Evolutionary conservation across 2,888 invertebrate genomes (phyloP).

Genomic region (Diarsia dahlii): DNA sequence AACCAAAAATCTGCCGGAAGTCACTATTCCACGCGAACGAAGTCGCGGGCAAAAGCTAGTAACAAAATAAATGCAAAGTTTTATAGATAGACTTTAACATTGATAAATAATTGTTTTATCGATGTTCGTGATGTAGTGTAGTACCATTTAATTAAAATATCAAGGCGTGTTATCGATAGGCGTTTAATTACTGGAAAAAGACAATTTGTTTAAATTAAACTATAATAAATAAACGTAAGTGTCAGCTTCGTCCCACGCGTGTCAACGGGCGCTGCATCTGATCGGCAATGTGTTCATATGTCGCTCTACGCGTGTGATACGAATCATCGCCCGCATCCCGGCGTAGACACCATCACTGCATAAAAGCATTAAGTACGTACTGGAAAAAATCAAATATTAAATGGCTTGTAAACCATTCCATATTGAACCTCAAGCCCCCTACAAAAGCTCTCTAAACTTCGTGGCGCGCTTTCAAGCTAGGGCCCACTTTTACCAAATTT

Average conservation of each 20-base stretch:
- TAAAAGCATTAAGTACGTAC: slow-evolving; percentile 42
- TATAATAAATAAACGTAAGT: slow-evolving; percentile 49
- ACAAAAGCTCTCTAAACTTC: slow-evolving; percentile 9
- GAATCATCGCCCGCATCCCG: slow-evolving; percentile 65
- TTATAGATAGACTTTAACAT: not conserved
- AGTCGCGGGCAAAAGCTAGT: too few relatives aligned
- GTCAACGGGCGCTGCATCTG: slow-evolving; percentile 50
- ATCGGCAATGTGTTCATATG: slow-evolving; percentile 38
- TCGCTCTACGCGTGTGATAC: slow-evolving; percentile 60
- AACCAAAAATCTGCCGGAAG: too few relatives aligned
- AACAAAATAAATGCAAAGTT: not conserved
- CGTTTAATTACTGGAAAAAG: slow-evolving; percentile 30
- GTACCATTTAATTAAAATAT: slow-evolving; percentile 26
- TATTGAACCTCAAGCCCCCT: not conserved
- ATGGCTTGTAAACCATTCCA: slow-evolving; percentile 34
- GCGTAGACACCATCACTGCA: slow-evolving; percentile 40
- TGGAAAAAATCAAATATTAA: slow-evolving; percentile 61
- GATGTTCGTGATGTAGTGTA: slow-evolving; percentile 4
- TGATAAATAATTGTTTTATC: slow-evolving; percentile 4
- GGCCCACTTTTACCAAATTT: not conserved
- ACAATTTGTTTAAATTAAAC: slow-evolving; percentile 48
- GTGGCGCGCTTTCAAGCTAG: not conserved
- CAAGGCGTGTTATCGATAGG: slow-evolving; percentile 17
- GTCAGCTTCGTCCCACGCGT: slow-evolving; percentile 36
- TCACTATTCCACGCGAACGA: too few relatives aligned